Percentiles rank a stretch among this genome's conserved stretches.
These are phyloP conservation scores for Calephelis perditalis DNA, from an alignment of 2,888 invertebrate genomes.

Conservation along the genomic window DNA sequence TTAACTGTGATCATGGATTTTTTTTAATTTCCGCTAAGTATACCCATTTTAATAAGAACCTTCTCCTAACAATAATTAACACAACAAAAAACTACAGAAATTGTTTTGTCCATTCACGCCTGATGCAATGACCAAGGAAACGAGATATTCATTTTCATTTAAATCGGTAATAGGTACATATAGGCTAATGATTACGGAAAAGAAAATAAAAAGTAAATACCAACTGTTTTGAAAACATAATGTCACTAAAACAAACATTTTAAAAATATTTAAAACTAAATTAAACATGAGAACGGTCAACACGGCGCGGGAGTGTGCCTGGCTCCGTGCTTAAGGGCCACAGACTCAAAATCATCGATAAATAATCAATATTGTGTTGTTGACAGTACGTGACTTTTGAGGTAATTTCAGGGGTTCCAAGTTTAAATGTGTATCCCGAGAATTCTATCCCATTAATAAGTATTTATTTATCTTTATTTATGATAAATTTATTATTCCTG, in stretches of 20 bases:
- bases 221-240: constrained; percentile 13
- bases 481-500: neutral
- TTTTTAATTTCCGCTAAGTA: too few species aligned
- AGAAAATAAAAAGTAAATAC: constrained; percentile 1
- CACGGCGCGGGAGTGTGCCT: constrained; percentile 38
- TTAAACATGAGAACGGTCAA: constrained; percentile 38
- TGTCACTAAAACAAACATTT: constrained; percentile 33
- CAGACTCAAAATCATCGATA: constrained; percentile 38
- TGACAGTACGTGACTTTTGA: constrained; percentile 51
- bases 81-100: too few species aligned
- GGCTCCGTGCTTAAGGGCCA: constrained; percentile 52
- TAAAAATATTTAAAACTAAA: constrained; percentile 55
- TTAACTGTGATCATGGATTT: too few species aligned
- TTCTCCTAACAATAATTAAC: too few species aligned
- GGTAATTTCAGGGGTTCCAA: constrained; percentile 16
- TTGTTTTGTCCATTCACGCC: too few species aligned
- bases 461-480: constrained; percentile 10
- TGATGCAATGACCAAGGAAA: too few species aligned
- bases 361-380: constrained; percentile 42
- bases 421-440: constrained; percentile 14
- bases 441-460: constrained; percentile 14
- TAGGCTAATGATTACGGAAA: neutral
- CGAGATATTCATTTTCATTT: too few species aligned
- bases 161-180: neutral
- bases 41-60: too few species aligned